Percentiles rank a stretch among this genome's conserved stretches.
These are phyloP conservation scores for Pelodytes ibericus DNA, from an alignment of 2,797 vertebrate genomes.

Conservation along the genomic window DNA sequence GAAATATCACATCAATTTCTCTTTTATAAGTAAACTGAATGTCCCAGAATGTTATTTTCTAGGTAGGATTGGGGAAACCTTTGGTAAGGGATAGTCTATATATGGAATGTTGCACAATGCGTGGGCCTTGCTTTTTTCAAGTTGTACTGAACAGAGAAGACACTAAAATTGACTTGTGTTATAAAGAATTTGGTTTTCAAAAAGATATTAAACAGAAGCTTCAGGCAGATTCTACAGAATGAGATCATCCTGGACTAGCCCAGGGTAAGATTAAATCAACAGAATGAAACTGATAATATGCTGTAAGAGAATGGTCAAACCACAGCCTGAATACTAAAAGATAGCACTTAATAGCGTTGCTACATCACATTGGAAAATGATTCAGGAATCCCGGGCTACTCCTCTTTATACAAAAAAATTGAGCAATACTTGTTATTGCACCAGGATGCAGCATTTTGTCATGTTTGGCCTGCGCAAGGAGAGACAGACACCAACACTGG, in stretches of 20 bases:
- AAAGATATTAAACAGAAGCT: constrained; percentile 25
- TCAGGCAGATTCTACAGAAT: not conserved
- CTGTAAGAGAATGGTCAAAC: not conserved
- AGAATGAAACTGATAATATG: constrained; percentile 4
- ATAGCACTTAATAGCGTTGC: constrained; percentile 7
- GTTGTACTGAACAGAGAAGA: not conserved
- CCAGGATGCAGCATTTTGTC: not conserved
- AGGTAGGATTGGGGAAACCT: no score
- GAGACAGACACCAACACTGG: constrained; percentile 8
- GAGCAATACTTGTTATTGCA: constrained; percentile 17
- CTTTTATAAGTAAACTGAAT: no score
- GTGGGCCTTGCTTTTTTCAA: not conserved
- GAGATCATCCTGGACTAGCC: constrained; percentile 19
- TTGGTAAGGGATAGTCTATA: not conserved
- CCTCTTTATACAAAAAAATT: constrained; percentile 13
- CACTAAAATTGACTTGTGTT: not conserved
- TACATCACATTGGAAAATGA: constrained; percentile 21
- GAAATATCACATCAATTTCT: no score
- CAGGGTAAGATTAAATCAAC: not conserved
- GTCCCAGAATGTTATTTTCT: no score
- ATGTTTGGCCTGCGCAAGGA: constrained; percentile 1
- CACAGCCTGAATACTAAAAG: constrained; percentile 8
- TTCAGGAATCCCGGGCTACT: constrained; percentile 30
- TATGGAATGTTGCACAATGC: not conserved
- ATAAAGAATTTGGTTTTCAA: not conserved